Percentiles rank a stretch among this genome's conserved stretches.
phyloP scores from a whole-genome alignment of 2,888 invertebrate genomes.

The Itoplectis maculator region DNA sequence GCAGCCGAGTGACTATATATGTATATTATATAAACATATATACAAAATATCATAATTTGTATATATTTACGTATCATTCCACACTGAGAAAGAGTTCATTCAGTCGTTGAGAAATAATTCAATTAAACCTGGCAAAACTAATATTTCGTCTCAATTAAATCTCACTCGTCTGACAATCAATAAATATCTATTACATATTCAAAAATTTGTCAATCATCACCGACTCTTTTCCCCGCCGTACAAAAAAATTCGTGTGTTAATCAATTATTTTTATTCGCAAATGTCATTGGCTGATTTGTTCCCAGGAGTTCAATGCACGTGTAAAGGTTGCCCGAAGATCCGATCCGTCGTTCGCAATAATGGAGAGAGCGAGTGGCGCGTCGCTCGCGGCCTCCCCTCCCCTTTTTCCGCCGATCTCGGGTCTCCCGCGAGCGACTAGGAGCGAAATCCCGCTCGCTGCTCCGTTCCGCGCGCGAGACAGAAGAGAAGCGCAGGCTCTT shows the following conservation, averaged over 20 bases:
- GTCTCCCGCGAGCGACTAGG: conserved; percentile 37
- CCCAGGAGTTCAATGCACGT: not conserved
- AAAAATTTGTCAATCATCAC: no score
- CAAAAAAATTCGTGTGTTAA: no score
- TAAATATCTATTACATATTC: no score
- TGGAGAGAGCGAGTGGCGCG: not conserved
- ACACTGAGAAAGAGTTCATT: no score
- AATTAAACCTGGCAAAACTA: no score
- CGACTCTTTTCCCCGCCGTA: no score
- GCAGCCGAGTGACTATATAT: not conserved
- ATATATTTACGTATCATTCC: no score
- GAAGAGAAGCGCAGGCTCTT: conserved; percentile 57
- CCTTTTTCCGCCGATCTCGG: not conserved
- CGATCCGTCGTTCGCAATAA: not conserved
- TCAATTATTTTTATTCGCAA: no score
- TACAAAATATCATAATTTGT: no score
- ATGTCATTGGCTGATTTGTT: not conserved
- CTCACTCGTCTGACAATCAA: no score
- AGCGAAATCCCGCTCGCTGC: not conserved
- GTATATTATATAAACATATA: not conserved
- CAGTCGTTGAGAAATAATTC: no score
- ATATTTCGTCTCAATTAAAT: no score
- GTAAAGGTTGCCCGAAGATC: not conserved
- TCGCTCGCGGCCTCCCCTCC: not conserved
- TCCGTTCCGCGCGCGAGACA: conserved; percentile 32